Conservation (phyloP, 2,113 vertebrate genomes). For the Salvator merianae region DNA sequence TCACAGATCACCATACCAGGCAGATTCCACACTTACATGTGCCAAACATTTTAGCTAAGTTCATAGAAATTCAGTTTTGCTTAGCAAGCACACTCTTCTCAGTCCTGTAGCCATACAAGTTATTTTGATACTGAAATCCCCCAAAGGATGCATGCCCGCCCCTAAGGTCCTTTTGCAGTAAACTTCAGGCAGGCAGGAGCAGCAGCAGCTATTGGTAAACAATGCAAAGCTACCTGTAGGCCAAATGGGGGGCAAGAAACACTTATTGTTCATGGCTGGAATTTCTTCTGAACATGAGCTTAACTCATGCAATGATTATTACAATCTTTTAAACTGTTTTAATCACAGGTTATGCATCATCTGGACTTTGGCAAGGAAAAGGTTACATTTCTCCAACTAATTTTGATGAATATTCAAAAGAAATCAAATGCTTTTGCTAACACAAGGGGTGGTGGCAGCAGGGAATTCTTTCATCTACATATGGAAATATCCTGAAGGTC, state of each 20-base stretch:
- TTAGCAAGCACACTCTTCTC: neutral
- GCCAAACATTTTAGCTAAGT: neutral
- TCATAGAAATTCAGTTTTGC: neutral
- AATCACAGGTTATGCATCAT: neutral
- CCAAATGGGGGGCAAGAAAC: conserved; percentile 36
- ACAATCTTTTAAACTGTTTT: neutral
- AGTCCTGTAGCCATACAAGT: neutral
- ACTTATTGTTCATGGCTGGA: conserved; percentile 41
- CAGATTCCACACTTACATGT: conserved; percentile 37
- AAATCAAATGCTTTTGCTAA: conserved; percentile 30
- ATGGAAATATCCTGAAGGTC: conserved; percentile 8
- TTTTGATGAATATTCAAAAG: neutral
- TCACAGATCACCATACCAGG: conserved; percentile 24
- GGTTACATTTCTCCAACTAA: neutral
- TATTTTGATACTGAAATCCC: neutral
- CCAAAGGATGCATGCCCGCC: neutral
- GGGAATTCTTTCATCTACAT: neutral
- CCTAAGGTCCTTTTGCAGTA: conserved; percentile 26
- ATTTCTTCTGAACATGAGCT: conserved; percentile 43
- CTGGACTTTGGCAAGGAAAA: conserved; percentile 50
- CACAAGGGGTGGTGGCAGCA: conserved; percentile 11
- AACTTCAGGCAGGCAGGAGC: conserved; percentile 37
- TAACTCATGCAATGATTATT: conserved; percentile 32
- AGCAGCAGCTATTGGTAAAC: neutral
- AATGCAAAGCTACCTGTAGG: conserved; percentile 33